Conservation (phyloP, 1,140 invertebrate species). For the silkworm (Bombyx mori) region DNA sequence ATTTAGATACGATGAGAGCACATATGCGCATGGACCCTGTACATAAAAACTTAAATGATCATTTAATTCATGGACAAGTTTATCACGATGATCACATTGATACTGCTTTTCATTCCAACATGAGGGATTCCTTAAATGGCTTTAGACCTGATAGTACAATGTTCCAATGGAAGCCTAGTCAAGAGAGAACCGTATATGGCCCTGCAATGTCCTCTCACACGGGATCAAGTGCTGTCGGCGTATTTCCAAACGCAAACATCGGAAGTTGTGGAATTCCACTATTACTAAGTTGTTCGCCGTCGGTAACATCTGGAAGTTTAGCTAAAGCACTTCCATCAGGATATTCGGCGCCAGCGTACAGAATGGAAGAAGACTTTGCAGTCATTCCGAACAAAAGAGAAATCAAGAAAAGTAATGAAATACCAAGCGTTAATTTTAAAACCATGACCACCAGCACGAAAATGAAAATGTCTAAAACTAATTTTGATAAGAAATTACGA, state of each 20-base stretch:
- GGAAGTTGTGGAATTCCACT: constrained; percentile 49
- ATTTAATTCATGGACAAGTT: constrained; percentile 13
- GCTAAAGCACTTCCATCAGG: constrained; percentile 28
- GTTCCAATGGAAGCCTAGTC: constrained; percentile 16
- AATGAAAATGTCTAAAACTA: constrained; percentile 10
- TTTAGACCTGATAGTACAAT: constrained; percentile 11
- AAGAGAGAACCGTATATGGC: constrained; percentile 22
- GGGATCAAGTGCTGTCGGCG: constrained; percentile 31
- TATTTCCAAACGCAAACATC: constrained; percentile 48
- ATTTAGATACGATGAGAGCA: neutral
- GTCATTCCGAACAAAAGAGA: constrained; percentile 42
- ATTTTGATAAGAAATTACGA: no score
- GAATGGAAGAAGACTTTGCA: constrained; percentile 30
- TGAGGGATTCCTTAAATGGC: constrained; percentile 25
- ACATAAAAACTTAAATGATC: constrained; percentile 5
- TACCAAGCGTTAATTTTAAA: constrained; percentile 9
- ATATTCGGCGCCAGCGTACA: constrained; percentile 33
- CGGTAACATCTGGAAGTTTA: constrained; percentile 47
- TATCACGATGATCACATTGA: constrained; percentile 19
- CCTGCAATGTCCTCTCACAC: constrained; percentile 4
- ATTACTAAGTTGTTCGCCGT: constrained; percentile 51
- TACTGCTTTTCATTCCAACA: constrained; percentile 22
- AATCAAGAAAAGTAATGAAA: constrained; percentile 24
- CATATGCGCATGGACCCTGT: constrained; percentile 1
- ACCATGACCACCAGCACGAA: constrained; percentile 13